Evolutionary conservation across 2,113 vertebrate species (phyloP), one percentile per base, ranked within the genome.

Genomic region (Callaeas wilsoni): DNA sequence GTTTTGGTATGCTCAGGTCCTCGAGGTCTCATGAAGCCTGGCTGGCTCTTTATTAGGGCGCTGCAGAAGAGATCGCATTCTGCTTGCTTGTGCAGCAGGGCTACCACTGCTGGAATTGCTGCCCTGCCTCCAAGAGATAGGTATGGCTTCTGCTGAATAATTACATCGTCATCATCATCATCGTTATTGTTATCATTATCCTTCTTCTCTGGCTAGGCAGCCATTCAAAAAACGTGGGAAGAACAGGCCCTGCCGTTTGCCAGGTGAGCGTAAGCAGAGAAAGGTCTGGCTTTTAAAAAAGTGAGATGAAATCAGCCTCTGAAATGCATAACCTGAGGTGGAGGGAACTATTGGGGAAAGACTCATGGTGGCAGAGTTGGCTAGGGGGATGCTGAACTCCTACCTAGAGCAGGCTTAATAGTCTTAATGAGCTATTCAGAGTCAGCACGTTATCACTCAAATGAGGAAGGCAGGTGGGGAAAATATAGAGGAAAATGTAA

Each of bases 401-500:
- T 76, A 67, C 5, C 30, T 65, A 35, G 12, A 73, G 13, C 16
- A 4, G 25, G 12, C 21, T 94, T 94, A 87, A 64, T 91, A 80
- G 41, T 41, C 59, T 87, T 57, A 49, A 65, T 44, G 78, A 89
- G 67, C 69, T 95, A 59, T 81, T 88, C 57, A 59, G 67, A 83
- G 33, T 41, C 53, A 84, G 16, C 6, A 12, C 4, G 9, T 46
- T 73, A 19, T 74, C 18, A 27, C 32, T 80, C 32, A 73, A 56
- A 70, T 63, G 74, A 46, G 89, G 81, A 96, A 87, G 55, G 47
- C 32, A 81, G 81, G 42, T 50, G 37, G 52, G 25, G 16, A 88
- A 92, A 90, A 67, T 42, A 30, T 7, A 85, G 67, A 79, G 56
- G 83, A 26, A 86, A 95, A 95, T 49, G 56, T 73, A 41, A 96